Percentiles rank a stretch among this genome's conserved stretches.
These are phyloP conservation scores for Miltochrista miniata DNA, from an alignment of 2,888 invertebrate genomes.

Conservation along the genomic window DNA sequence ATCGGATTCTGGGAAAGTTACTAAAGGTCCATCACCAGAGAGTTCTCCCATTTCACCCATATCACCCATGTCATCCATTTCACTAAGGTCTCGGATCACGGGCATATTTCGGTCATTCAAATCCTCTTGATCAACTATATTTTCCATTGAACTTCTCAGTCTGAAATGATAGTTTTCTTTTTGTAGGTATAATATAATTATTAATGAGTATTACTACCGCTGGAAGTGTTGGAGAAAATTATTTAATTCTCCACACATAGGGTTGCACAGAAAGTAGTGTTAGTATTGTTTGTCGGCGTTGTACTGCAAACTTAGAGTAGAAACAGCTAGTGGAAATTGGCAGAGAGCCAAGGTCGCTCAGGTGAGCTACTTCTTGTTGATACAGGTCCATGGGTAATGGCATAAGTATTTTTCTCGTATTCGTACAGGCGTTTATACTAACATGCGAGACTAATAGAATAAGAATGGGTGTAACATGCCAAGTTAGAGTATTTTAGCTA, in stretches of 20 bases:
- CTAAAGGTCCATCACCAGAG: conserved; percentile 85
- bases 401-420: conserved; percentile 49
- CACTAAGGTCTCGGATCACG: conserved; percentile 76
- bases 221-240: background rate
- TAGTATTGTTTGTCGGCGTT: conserved; percentile 78
- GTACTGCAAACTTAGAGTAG: conserved; percentile 73
- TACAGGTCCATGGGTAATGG: conserved; percentile 55
- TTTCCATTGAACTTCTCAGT: conserved; percentile 90
- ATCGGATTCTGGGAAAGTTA: conserved; percentile 92
- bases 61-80: conserved; percentile 76
- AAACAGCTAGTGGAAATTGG: conserved; percentile 75
- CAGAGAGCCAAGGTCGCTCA: conserved; percentile 77
- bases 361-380: conserved; percentile 73
- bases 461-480: background rate
- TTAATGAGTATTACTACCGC: background rate
- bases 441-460: conserved; percentile 41
- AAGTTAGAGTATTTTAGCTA: background rate
- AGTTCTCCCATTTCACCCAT: conserved; percentile 79
- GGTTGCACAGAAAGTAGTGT: conserved; percentile 60
- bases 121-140: conserved; percentile 88
- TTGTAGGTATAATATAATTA: background rate
- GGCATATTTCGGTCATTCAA: conserved; percentile 71
- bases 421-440: conserved; percentile 49
- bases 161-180: conserved; percentile 51
- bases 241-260: conserved; percentile 26